These are phyloP conservation scores for Arge pagana DNA, from an alignment of 2,888 invertebrate genomes.

Conservation along the genomic window DNA sequence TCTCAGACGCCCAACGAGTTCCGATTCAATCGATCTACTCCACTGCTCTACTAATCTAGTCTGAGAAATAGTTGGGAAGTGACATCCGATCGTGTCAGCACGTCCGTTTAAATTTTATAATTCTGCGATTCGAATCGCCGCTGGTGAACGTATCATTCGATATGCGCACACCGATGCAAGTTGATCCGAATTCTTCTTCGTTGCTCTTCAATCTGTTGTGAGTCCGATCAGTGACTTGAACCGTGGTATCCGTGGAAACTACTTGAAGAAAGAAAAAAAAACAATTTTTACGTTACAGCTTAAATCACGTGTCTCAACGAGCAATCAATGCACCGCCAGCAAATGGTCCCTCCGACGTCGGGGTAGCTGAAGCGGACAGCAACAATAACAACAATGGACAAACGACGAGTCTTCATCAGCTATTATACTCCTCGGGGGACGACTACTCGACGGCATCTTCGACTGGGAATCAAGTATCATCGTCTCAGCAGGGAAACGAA, in stretches of 20 bases:
- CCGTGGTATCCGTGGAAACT: neutral
- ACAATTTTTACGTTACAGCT: slow-evolving; percentile 36
- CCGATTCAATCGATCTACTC: no score
- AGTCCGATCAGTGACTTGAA: slow-evolving; percentile 25
- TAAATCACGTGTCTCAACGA: slow-evolving; percentile 50
- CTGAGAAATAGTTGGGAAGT: slow-evolving; percentile 10
- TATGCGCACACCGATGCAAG: neutral
- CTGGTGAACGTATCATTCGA: neutral
- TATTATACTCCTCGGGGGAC: slow-evolving; percentile 50
- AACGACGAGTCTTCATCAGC: slow-evolving; percentile 48
- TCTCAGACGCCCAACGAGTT: no score
- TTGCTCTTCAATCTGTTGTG: slow-evolving; percentile 38
- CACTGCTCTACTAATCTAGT: no score
- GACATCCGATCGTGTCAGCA: neutral
- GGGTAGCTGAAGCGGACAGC: slow-evolving; percentile 47
- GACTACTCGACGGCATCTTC: slow-evolving; percentile 49
- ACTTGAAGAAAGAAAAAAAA: neutral
- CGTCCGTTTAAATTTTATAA: no score
- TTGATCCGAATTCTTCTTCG: slow-evolving; percentile 27
- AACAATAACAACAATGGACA: slow-evolving; percentile 46
- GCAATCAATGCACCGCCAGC: slow-evolving; percentile 37
- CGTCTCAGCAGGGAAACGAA: slow-evolving; percentile 51
- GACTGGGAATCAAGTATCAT: slow-evolving; percentile 53
- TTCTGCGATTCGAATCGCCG: neutral
- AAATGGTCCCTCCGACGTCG: slow-evolving; percentile 40